These are phyloP conservation scores for Entosphenus tridentatus DNA, from an alignment of 2,113 vertebrate genomes.

Conservation along the genomic window DNA sequence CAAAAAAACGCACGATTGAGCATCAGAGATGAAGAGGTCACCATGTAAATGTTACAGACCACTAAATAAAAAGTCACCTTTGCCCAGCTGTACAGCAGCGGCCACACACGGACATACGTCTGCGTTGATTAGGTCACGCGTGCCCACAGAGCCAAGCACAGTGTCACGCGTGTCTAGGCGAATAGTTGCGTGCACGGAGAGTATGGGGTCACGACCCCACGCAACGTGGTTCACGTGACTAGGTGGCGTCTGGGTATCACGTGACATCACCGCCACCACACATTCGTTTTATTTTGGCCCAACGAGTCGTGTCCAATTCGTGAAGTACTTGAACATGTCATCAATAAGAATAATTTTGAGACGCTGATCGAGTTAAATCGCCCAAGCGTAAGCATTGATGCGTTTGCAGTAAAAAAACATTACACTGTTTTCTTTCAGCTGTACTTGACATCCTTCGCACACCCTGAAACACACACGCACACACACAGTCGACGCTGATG, in stretches of 20 bases:
- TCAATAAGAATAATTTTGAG: background rate
- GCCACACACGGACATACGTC: no score
- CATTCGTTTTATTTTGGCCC: no score
- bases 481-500: no score
- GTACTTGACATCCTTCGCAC: slow-evolving; percentile 62
- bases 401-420: slow-evolving; percentile 19
- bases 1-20: slow-evolving; percentile 8
- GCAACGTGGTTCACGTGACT: no score
- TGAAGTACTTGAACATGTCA: background rate
- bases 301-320: no score
- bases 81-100: background rate
- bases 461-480: slow-evolving; percentile 22
- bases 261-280: no score
- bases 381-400: background rate
- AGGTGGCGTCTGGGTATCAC: no score
- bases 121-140: no score
- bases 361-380: background rate
- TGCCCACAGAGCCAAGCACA: no score
- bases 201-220: no score
- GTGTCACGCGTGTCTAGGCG: no score
- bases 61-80: background rate
- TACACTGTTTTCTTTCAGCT: slow-evolving; percentile 64
- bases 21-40: background rate
- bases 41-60: background rate
- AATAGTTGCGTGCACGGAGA: no score